Evolutionary conservation across 2,888 invertebrate genomes (phyloP), one percentile per base, ranked within the genome.

Genomic region (Pristionchus japonicus): DNA sequence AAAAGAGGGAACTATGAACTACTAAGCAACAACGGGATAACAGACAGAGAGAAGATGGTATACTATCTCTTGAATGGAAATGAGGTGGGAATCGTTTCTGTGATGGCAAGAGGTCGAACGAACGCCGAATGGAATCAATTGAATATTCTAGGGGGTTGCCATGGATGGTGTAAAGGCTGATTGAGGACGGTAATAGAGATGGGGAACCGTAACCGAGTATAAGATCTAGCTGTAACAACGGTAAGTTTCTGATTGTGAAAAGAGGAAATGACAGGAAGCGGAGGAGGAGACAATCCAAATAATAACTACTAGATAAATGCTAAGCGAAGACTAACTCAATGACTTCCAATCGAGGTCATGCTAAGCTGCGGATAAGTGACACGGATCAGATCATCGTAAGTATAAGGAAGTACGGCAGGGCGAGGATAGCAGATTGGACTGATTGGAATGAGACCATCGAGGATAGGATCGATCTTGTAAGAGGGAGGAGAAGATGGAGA

Each of bases 381-480:
- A 88, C 88, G 86, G 70, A 67, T 86, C 86, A 90, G 90, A 90
- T 91, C 90, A 88, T 89, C 67, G 77, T 74, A 85, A 4, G 70
- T 49, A 34, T 83, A 74, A 9, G 88, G 88, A 34, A 74, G 84
- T 9, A 64, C 87, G 11, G 88, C 74, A 80, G 91, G 91, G 70
- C 91, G 89, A 37, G 91, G 91, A 34, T 88, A 91, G 61, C 91
- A 92, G 85, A 92, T 90, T 31, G 92, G 92, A 57, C 90, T 74
- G 57, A 90, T 89, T 49, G 93, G 92, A 20, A 93, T 87, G 23
- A 93, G 92, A 11, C 93, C 93, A 87, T 93, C 93, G 70, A 90
- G 91, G 67, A 90, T 88, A 77, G 91, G 92, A 83, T 93, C 92
- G 86, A 92, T 89, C 37, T 91, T 88, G 27, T 77, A 77, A 9